Conservation (phyloP, 2,113 vertebrate genomes). For the Platycercus adscitus region DNA sequence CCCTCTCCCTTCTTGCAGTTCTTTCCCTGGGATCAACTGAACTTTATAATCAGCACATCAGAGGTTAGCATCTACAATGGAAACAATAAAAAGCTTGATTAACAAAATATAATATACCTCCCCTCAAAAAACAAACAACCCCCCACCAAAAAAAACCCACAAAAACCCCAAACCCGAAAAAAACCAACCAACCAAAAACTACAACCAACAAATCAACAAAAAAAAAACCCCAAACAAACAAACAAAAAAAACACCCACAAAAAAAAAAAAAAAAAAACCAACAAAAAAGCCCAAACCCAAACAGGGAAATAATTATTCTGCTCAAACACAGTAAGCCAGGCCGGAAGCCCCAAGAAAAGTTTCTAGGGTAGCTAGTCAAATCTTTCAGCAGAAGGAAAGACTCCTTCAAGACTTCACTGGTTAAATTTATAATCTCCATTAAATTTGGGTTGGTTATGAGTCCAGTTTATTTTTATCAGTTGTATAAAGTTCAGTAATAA, state of each 20-base stretch:
- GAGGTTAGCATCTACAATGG: not conserved
- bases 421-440: not conserved
- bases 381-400: not conserved
- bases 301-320: not conserved
- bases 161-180: not conserved
- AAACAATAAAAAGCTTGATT: not conserved
- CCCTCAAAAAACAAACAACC: not conserved
- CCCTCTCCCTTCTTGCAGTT: not conserved
- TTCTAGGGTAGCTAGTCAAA: not conserved
- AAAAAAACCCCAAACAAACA: no score
- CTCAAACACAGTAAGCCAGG: not conserved
- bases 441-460: not conserved
- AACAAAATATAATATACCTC: not conserved
- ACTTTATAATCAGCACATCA: not conserved
- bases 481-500: not conserved
- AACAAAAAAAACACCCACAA: no score
- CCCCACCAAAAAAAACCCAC: not conserved
- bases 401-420: not conserved
- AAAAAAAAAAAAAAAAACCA: no score
- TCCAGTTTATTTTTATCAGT: not conserved
- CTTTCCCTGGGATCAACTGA: not conserved
- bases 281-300: fast-evolving
- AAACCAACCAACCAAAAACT: not conserved
- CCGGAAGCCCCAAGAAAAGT: not conserved
- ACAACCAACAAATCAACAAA: not conserved